phyloP scores from a whole-genome alignment of 2,888 invertebrate genomes.

The Hyposoter didymator region DNA sequence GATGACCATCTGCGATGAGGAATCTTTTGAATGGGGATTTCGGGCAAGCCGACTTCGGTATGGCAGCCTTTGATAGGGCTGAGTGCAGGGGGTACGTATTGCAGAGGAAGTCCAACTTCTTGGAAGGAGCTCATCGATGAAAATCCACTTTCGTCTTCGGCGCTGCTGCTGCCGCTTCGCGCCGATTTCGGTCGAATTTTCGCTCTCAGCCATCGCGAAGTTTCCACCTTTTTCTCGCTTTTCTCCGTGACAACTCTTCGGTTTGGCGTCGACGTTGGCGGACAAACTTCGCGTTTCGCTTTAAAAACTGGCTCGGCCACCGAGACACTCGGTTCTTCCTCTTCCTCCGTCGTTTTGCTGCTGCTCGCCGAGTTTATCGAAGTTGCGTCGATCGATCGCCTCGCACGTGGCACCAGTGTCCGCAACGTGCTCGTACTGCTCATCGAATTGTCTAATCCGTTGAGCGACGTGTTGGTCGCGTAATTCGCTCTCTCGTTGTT shows the following conservation, averaged over 20 bases:
- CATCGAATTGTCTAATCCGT: constrained; percentile 49
- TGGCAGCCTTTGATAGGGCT: constrained; percentile 80
- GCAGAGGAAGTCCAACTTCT: constrained; percentile 89
- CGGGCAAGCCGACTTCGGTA: constrained; percentile 81
- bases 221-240: constrained; percentile 67
- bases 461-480: constrained; percentile 33
- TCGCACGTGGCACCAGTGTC: constrained; percentile 74
- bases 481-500: constrained; percentile 70
- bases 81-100: constrained; percentile 43
- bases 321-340: constrained; percentile 63
- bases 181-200: constrained; percentile 73
- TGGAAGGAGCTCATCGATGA: constrained; percentile 94
- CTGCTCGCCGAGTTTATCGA: constrained; percentile 79
- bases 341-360: constrained; percentile 78
- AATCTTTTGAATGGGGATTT: constrained; percentile 78
- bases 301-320: constrained; percentile 18
- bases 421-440: constrained; percentile 67
- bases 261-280: constrained; percentile 73
- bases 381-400: constrained; percentile 79
- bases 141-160: constrained; percentile 94
- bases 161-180: constrained; percentile 80
- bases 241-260: constrained; percentile 64
- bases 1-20: constrained; percentile 82
- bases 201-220: constrained; percentile 67
- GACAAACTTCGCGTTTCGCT: constrained; percentile 10